Percentiles rank a stretch among this genome's conserved stretches.
Conservation (phyloP, 2,113 vertebrate species). For the Pterocles orientalis region DNA sequence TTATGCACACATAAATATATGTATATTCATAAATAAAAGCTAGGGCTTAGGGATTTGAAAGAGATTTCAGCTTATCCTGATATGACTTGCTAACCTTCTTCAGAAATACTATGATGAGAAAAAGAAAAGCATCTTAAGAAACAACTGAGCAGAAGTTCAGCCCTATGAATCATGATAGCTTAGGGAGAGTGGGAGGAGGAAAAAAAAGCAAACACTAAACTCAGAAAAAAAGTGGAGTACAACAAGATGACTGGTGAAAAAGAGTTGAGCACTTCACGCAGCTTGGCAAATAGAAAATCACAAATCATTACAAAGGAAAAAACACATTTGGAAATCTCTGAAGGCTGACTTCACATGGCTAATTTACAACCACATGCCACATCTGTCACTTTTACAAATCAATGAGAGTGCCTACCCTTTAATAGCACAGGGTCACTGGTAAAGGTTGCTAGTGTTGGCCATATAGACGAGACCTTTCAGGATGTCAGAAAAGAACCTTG, state of each 20-base stretch:
- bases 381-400: constrained; percentile 81
- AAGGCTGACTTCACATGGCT: constrained; percentile 64
- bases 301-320: constrained; percentile 57
- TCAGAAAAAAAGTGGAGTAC: neutral
- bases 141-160: neutral
- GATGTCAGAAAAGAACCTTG: constrained; percentile 71
- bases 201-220: neutral
- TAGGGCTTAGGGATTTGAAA: neutral
- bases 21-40: neutral
- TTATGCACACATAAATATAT: neutral
- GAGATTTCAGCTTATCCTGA: neutral
- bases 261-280: constrained; percentile 41
- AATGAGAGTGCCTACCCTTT: constrained; percentile 67
- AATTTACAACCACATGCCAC: constrained; percentile 73
- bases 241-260: neutral
- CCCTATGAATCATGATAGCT: neutral
- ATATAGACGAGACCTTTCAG: constrained; percentile 72
- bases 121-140: neutral
- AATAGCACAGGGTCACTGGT: constrained; percentile 61
- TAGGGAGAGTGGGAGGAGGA: neutral
- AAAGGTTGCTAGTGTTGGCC: constrained; percentile 58
- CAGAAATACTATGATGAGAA: neutral
- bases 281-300: constrained; percentile 42
- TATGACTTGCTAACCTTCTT: neutral
- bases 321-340: constrained; percentile 38